Conservation (phyloP, 2,113 vertebrate species). For the Rissa tridactyla region DNA sequence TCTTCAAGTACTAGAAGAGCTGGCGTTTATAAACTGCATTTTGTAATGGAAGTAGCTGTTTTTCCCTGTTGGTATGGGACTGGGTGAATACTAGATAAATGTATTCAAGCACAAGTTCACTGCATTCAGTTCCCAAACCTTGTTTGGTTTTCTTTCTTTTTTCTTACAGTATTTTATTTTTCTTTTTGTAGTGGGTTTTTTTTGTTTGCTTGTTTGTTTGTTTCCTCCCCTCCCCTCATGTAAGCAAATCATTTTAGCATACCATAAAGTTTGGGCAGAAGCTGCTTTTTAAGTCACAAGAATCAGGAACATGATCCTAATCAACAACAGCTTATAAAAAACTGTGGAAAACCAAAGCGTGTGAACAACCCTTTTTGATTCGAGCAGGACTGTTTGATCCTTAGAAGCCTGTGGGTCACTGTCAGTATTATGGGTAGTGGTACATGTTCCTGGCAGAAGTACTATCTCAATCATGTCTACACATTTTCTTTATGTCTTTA, state of each 20-base stretch:
- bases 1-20: not conserved
- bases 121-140: not conserved
- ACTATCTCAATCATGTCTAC: not conserved
- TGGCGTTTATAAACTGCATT: not conserved
- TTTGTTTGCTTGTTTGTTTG: too few relatives aligned
- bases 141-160: not conserved
- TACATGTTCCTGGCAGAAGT: not conserved
- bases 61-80: not conserved
- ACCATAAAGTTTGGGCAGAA: not conserved
- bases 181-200: not conserved
- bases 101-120: not conserved
- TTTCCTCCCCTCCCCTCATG: too few relatives aligned
- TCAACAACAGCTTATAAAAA: not conserved
- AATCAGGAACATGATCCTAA: not conserved
- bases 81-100: not conserved
- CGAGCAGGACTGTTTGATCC: not conserved
- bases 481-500: not conserved
- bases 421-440: not conserved
- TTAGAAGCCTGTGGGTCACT: not conserved
- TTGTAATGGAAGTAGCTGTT: not conserved
- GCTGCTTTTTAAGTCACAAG: not conserved
- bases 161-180: accelerated
- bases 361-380: not conserved
- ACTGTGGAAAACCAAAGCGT: not conserved
- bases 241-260: not conserved